phyloP scores from a whole-genome alignment of 1,140 invertebrate species.

The Meloidogyne hapla region DNA sequence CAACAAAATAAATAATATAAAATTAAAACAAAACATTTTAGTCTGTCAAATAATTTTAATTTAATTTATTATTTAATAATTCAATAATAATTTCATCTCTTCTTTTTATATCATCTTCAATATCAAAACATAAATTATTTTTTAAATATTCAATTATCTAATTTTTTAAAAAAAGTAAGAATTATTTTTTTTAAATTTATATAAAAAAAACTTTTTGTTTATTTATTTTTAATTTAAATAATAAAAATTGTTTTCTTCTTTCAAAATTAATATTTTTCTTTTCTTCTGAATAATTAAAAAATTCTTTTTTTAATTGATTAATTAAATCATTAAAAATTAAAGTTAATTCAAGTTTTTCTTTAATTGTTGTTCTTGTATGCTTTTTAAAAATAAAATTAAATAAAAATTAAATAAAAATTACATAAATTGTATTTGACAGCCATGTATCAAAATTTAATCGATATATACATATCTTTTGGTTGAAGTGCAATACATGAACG shows the following conservation, averaged over 20 bases:
- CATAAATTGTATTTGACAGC: slow-evolving; percentile 30
- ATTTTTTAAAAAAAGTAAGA: too few relatives aligned
- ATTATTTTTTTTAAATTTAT: too few relatives aligned
- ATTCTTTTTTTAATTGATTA: not conserved
- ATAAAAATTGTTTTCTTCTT: not conserved
- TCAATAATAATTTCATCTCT: not conserved
- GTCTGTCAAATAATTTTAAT: not conserved
- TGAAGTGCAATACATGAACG: slow-evolving; percentile 17
- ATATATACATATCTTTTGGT: slow-evolving; percentile 28
- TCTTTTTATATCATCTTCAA: not conserved
- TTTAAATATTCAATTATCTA: not conserved
- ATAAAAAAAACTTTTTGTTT: not conserved
- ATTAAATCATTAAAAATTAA: not conserved
- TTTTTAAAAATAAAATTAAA: slow-evolving; percentile 10
- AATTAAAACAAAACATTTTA: too few relatives aligned
- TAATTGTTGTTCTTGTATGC: slow-evolving; percentile 18
- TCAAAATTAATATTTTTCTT: not conserved
- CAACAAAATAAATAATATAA: too few relatives aligned
- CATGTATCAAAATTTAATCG: slow-evolving; percentile 27
- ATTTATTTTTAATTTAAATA: not conserved
- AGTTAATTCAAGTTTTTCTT: slow-evolving; percentile 18
- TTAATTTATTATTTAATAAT: slow-evolving; percentile 1
- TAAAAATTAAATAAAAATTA: not conserved
- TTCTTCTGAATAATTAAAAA: not conserved
- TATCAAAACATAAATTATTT: not conserved